Conservation (phyloP, 2,797 vertebrate genomes). For the Carduelis carduelis region DNA sequence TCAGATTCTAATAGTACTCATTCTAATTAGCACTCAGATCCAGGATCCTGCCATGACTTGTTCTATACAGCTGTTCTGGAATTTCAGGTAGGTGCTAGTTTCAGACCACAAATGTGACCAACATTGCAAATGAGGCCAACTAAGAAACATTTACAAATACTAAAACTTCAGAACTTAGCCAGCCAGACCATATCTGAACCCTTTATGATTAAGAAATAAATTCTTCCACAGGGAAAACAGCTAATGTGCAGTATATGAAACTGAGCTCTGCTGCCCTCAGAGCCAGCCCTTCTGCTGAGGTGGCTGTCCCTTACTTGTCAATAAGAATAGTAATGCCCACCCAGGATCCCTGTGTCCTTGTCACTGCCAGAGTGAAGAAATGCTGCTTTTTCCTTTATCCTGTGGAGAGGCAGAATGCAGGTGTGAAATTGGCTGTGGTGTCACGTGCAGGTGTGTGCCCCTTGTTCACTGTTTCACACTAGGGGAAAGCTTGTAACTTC, state of each 20-base stretch:
- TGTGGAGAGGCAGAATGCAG: not conserved
- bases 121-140: not conserved
- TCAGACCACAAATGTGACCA: not conserved
- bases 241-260: not conserved
- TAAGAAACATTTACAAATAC: not conserved
- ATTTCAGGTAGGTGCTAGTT: not conserved
- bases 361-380: not conserved
- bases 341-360: not conserved
- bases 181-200: not conserved
- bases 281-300: not conserved
- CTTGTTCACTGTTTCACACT: not conserved
- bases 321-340: not conserved
- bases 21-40: not conserved
- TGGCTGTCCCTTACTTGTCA: not conserved
- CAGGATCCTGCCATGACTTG: not conserved
- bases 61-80: not conserved
- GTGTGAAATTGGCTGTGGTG: not conserved
- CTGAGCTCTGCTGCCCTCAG: not conserved
- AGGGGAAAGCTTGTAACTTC: not conserved
- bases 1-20: not conserved
- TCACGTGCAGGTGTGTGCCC: accelerated
- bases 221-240: not conserved
- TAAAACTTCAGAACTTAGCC: not conserved
- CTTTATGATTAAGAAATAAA: not conserved
- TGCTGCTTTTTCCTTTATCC: not conserved